These are phyloP conservation scores for Brotula barbata DNA, from an alignment of 2,797 vertebrate genomes.

Conservation along the genomic window DNA sequence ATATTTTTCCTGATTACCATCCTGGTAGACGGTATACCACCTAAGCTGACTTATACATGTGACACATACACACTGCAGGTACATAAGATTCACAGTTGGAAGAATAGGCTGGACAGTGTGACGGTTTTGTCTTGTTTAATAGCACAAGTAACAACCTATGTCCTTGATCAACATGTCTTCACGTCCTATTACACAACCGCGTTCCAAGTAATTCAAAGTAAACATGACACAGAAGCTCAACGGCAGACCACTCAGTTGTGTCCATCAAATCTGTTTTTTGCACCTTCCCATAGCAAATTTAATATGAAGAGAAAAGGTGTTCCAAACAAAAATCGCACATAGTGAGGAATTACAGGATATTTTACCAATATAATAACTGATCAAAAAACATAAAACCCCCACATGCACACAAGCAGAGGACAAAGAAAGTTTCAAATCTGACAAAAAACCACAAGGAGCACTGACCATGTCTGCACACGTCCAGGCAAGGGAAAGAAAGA, in stretches of 20 bases:
- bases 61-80: neutral
- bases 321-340: conserved; percentile 21
- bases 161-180: neutral
- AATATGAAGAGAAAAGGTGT: no score
- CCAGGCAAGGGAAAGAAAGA: conserved; percentile 68
- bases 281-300: no score
- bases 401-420: conserved; percentile 8
- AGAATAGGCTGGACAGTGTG: neutral
- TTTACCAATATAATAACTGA: conserved; percentile 10
- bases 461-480: conserved; percentile 83
- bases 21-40: no score
- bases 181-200: neutral
- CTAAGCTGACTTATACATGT: neutral
- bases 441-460: conserved; percentile 58
- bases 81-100: neutral
- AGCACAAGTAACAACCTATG: no score
- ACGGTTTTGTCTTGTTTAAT: no score
- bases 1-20: neutral
- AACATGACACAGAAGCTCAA: no score
- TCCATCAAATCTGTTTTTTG: no score
- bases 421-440: conserved; percentile 16
- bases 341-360: conserved; percentile 28
- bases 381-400: conserved; percentile 6
- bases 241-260: no score
- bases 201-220: no score